Evolutionary conservation across 2,888 invertebrate species (phyloP).

Genomic region (Nudaria mundana): DNA sequence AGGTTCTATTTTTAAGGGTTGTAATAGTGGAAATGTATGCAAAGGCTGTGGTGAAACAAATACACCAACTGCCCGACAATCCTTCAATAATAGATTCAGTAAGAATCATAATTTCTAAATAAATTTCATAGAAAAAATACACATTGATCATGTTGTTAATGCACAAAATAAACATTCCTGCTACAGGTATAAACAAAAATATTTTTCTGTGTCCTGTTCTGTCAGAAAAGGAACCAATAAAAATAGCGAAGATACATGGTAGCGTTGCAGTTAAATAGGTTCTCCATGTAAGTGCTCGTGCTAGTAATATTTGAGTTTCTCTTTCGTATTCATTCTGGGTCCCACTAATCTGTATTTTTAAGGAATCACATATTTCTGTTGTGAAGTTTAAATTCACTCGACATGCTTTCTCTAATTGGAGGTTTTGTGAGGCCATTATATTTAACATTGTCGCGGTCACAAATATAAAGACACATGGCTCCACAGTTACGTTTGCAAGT

Average conservation of each 20-base stretch:
- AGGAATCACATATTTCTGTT: conserved; percentile 85
- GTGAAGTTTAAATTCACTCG: conserved; percentile 88
- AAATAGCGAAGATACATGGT: conserved; percentile 88
- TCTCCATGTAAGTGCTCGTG: conserved; percentile 88
- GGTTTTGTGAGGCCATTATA: conserved; percentile 87
- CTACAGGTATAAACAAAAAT: conserved; percentile 86
- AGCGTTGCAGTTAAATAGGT: conserved; percentile 89
- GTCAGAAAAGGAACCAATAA: conserved; percentile 89
- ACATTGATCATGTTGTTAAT: conserved; percentile 88
- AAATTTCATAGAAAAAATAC: conserved; percentile 86
- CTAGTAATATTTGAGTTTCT: conserved; percentile 84
- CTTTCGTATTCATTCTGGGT: conserved; percentile 73
- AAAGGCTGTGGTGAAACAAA: conserved; percentile 90
- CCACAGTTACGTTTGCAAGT: conserved; percentile 53
- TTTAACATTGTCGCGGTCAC: conserved; percentile 64
- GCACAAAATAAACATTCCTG: conserved; percentile 86
- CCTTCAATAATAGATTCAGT: conserved; percentile 89
- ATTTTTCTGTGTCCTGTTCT: conserved; percentile 84
- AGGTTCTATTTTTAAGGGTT: conserved; percentile 87
- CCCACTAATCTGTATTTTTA: conserved; percentile 84
- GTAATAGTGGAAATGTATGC: conserved; percentile 92
- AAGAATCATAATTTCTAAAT: conserved; percentile 87
- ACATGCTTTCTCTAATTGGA: conserved; percentile 91
- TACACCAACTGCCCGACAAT: conserved; percentile 89
- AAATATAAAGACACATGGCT: conserved; percentile 55